phyloP scores from a whole-genome alignment of 1,140 invertebrate species.

The Planococcus citri region DNA sequence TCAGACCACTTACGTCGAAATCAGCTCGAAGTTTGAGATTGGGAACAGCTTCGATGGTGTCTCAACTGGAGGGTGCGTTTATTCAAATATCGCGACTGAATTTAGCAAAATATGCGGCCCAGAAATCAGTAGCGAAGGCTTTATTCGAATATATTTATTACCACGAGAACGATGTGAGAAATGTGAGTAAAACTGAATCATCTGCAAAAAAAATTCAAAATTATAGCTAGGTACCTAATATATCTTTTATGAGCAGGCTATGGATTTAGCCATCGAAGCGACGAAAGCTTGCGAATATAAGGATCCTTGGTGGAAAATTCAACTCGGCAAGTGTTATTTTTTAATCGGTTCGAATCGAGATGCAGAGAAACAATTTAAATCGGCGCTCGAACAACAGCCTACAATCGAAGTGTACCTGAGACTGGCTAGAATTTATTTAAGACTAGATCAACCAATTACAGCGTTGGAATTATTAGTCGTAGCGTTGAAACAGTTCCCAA shows the following conservation, averaged over 20 bases:
- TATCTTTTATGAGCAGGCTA: too few species aligned
- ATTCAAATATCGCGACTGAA: slow-evolving; percentile 83
- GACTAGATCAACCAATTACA: slow-evolving; percentile 82
- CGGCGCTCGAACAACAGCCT: slow-evolving; percentile 57
- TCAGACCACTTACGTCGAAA: slow-evolving; percentile 58
- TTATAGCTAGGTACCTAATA: too few species aligned
- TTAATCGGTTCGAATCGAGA: slow-evolving; percentile 76
- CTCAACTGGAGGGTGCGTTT: slow-evolving; percentile 63
- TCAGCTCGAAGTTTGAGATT: slow-evolving; percentile 51
- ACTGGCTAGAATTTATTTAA: slow-evolving; percentile 59
- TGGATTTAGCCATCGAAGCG: slow-evolving; percentile 76
- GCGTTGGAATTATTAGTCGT: slow-evolving; percentile 73
- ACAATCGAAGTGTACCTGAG: slow-evolving; percentile 58
- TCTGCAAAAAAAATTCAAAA: too few species aligned
- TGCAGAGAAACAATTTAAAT: slow-evolving; percentile 80
- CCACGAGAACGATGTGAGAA: slow-evolving; percentile 78
- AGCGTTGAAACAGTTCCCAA: slow-evolving; percentile 71
- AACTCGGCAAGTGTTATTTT: slow-evolving; percentile 84
- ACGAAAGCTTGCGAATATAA: slow-evolving; percentile 55
- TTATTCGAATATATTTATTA: slow-evolving; percentile 91
- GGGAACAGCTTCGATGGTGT: slow-evolving; percentile 75
- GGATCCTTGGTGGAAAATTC: slow-evolving; percentile 98
- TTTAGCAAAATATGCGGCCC: slow-evolving; percentile 71
- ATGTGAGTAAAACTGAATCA: too few species aligned
- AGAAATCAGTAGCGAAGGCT: slow-evolving; percentile 62